phyloP scores from a whole-genome alignment of 2,888 invertebrate species.

The Plebejus argus region DNA sequence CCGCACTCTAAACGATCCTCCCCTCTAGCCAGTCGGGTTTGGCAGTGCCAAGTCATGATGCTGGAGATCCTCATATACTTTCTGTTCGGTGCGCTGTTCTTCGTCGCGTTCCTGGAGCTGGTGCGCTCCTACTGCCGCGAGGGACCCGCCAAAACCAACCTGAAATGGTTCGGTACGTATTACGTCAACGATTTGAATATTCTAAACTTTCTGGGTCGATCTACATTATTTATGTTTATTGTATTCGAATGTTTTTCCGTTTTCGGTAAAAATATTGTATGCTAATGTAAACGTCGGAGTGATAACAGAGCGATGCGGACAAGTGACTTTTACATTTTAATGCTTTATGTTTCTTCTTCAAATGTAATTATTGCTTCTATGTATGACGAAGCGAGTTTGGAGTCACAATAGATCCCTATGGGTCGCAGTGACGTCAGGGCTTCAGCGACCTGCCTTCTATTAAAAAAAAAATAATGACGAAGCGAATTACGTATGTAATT shows the following conservation, averaged over 20 bases:
- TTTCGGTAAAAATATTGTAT: not conserved
- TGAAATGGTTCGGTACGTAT: slow-evolving; percentile 49
- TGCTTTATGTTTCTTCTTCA: not conserved
- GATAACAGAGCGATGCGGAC: not conserved
- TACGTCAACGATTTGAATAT: slow-evolving; percentile 1
- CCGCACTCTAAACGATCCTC: not conserved
- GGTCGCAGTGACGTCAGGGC: no score
- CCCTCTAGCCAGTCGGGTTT: not conserved
- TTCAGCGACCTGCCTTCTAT: no score
- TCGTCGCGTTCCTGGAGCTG: slow-evolving; percentile 54
- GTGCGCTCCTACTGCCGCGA: slow-evolving; percentile 49
- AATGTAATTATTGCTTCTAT: no score
- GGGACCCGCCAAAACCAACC: slow-evolving; percentile 45
- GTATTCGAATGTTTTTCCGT: not conserved
- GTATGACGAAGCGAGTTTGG: no score
- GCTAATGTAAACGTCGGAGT: not conserved
- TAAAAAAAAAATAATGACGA: no score
- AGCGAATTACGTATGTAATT: no score
- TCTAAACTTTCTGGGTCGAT: not conserved
- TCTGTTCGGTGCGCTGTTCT: slow-evolving; percentile 51
- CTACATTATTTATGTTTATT: not conserved
- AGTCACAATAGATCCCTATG: no score
- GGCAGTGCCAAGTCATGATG: slow-evolving; percentile 45
- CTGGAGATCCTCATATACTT: slow-evolving; percentile 53
- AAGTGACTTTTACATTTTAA: not conserved